phyloP scores from a whole-genome alignment of 2,888 invertebrate species.

The Anthoptus insignis region DNA sequence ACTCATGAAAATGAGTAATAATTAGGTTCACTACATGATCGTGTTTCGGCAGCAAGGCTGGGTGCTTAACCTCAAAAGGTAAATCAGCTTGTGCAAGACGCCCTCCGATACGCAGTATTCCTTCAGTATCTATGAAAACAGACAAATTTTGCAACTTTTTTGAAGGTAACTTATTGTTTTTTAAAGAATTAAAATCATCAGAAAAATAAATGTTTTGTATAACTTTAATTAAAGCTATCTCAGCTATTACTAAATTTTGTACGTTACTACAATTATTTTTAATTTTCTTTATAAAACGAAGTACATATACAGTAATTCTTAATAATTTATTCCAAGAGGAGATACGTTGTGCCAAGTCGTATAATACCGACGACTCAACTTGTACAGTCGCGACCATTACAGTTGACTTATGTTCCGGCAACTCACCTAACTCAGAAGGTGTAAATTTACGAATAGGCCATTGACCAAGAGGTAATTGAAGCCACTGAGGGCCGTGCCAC shows the following conservation, averaged over 20 bases:
- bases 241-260: not conserved
- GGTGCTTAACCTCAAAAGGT: not conserved
- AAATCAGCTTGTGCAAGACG: not conserved
- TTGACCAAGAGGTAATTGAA: not conserved
- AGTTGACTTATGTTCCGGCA: not conserved
- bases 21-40: not conserved
- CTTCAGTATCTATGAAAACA: not conserved
- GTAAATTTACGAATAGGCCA: not conserved
- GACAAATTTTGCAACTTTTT: not conserved
- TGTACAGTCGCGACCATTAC: not conserved
- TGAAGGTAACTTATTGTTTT: constrained; percentile 1
- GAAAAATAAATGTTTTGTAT: not conserved
- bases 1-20: not conserved
- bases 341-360: not conserved
- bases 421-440: not conserved
- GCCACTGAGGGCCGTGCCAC: not conserved
- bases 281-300: not conserved
- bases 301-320: not conserved
- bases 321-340: not conserved
- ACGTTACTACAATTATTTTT: not conserved
- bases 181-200: not conserved
- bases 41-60: not conserved
- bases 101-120: not conserved
- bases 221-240: not conserved
- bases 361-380: not conserved